Base-by-base conservation (phyloP, 1,140 invertebrate genomes). In the Leptinotarsa texana region DNA sequence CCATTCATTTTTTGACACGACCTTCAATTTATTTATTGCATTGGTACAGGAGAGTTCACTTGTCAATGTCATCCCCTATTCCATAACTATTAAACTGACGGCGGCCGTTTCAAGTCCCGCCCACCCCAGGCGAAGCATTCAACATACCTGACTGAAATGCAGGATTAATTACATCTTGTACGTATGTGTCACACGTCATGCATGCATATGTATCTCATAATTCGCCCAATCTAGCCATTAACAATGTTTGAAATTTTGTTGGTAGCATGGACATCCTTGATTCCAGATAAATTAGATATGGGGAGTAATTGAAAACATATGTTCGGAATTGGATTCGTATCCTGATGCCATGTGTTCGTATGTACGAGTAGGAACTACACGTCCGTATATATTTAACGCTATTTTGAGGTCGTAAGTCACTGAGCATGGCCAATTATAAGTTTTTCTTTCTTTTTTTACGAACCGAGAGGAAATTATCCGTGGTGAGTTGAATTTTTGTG, bases 371-470 rank as follows among this genome's bases (percentile, higher is more conserved):
- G 51, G 51, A 57, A 57, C 51, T 57, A 57, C 51, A 57, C 51
- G 51, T 57, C 51, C 51, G 51, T 57, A 57, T 57, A 57, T 57
- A 57, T 57, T 57, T 57, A 57, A 57, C 51, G 51, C 51, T 57
- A 57, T 57, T 57, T 57, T 57, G n/a, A 57, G n/a, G 51, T 57
- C 51, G 51, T 57, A 57, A 57, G 51, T 57, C 51, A 57, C 51
- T 57, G n/a, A 18, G 51, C 51, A 57, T 15, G 51, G 51, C 51
- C 51, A 57, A 57, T 57, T 57, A 57, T 57, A 18, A 57, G 51
- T 57, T 57, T 57, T 57, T 42, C 33, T 8, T 57, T 57, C 51
- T 57, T 57, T 57, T 57, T 57, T 57, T 18, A 57, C 51, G 51
- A 57, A 17, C 15, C 4, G 15, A 18, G 51, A 57, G 51, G 17